Evolutionary conservation across 2,888 invertebrate species (phyloP), one percentile per base, ranked within the genome.

Genomic region (Proisotoma minuta): DNA sequence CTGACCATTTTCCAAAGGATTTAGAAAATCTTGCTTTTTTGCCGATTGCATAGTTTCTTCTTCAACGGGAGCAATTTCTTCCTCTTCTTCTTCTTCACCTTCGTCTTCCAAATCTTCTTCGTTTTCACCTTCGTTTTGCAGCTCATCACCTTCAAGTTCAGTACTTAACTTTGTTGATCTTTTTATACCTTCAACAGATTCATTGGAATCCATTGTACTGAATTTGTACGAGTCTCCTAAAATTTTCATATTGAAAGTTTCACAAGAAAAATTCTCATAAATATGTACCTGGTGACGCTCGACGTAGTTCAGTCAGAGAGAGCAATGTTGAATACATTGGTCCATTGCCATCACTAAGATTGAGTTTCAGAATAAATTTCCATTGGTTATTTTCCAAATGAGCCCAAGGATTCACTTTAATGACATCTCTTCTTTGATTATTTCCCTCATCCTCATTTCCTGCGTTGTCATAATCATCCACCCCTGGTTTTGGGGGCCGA

Each of bases 341-440:
- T n/a, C n/a, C n/a, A n/a, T n/a, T n/a, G n/a, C n/a, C n/a, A n/a
- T n/a, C n/a, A n/a, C n/a, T n/a, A n/a, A n/a, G n/a, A n/a, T n/a
- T n/a, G n/a, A 65, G 62, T 52, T 60, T 69, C 10, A 52, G n/a
- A 0, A 61, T 57, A 34, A 43, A 70, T 47, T 73, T 73, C 73
- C 73, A 73, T 15, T 61, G 64, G 40, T 73, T 73, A 43, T 73
- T 73, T 52, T 73, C 71, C 15, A 73, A 50, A 63, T 73, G 73
- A 40, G 62, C 59, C 69, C 70, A 73, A 22, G 68, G 67, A 40
- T 68, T 71, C 5, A 50, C 52, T 58, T 70, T 69, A 3, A 68
- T 68, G 4, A 68, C 54, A 22, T 62, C 53, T 28, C 58, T 63
- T n/a, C n/a, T n/a, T n/a, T n/a, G n/a, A n/a, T n/a, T n/a, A n/a